phyloP scores from a whole-genome alignment of 2,797 vertebrate species.

The Hippoglossus hippoglossus region DNA sequence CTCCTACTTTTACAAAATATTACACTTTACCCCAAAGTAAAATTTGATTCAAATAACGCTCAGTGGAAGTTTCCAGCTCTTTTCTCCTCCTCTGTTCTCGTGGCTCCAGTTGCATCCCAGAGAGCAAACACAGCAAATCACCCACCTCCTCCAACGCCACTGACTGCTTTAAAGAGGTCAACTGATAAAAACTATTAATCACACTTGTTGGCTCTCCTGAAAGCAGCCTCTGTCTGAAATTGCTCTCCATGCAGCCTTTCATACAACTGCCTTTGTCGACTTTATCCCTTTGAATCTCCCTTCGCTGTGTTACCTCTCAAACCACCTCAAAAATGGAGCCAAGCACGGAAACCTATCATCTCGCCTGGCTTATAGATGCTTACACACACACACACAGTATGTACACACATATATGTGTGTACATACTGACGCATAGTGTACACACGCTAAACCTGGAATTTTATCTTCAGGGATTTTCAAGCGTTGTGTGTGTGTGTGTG shows the following conservation, averaged over 20 bases:
- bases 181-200: constrained; percentile 59
- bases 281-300: constrained; percentile 7
- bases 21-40: too few relatives aligned
- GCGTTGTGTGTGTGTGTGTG: background rate
- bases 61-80: background rate
- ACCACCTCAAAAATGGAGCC: constrained; percentile 2
- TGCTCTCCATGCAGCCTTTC: constrained; percentile 33
- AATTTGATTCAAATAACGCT: too few relatives aligned
- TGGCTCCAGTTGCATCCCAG: too few relatives aligned
- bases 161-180: constrained; percentile 50
- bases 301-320: constrained; percentile 16
- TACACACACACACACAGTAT: background rate
- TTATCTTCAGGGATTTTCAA: constrained; percentile 22
- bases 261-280: constrained; percentile 28
- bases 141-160: constrained; percentile 19
- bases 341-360: constrained; percentile 35
- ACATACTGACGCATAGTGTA: background rate
- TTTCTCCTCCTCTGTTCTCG: background rate
- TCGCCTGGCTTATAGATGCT: background rate
- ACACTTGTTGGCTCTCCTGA: constrained; percentile 41
- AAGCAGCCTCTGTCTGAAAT: constrained; percentile 39
- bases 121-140: constrained; percentile 6
- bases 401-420: too few relatives aligned
- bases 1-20: too few relatives aligned
- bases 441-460: constrained; percentile 22